Evolutionary conservation across 2,888 invertebrate species (phyloP), one percentile per base, ranked within the genome.

Genomic region (Antitype chi): DNA sequence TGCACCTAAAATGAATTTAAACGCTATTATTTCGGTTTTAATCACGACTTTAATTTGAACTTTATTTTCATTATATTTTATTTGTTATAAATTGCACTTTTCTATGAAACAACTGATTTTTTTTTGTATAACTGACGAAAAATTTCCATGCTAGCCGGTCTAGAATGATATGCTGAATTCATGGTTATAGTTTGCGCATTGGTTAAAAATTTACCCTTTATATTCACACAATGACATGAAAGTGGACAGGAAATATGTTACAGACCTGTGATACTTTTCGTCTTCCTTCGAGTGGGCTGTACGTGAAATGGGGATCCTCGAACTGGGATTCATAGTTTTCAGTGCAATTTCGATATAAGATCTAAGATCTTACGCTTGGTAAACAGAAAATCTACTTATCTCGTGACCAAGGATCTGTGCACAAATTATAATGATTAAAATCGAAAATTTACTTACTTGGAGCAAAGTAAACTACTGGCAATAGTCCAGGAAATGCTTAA

Each of bases 401-500:
- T 62, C 28, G 2, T 20, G 15, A 28, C 28, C n/a, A 28, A 60
- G 47, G 53, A 60, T 76, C 74, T 68, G 28, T 20, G n/a, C 9
- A 70, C 55, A 47, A 62, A 53, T 64, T 71, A 55, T 73, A 79
- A 73, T 62, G 3, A 67, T 79, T 72, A 49, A 73, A 79, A 78
- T 62, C 66, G 59, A 60, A 78, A 66, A 78, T 79, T 78, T 55
- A 71, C 17, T 28, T 25, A n/a, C 47, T 78, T 28, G 47, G 53
- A 72, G 47, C 59, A 59, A 70, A 72, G 66, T 66, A 43, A 66
- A 28, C 20, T 13, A 57, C 53, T 78, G 79, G 73, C 79, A 73
- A 17, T n/a, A 55, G 20, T 79, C 79, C 79, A 78, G 66, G 15
- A 79, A 72, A 78, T 15, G 11, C 15, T 77, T 67, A 28, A 60